Evolutionary conservation across 2,113 vertebrate species (phyloP).

Genomic region (Bos javanicus): DNA sequence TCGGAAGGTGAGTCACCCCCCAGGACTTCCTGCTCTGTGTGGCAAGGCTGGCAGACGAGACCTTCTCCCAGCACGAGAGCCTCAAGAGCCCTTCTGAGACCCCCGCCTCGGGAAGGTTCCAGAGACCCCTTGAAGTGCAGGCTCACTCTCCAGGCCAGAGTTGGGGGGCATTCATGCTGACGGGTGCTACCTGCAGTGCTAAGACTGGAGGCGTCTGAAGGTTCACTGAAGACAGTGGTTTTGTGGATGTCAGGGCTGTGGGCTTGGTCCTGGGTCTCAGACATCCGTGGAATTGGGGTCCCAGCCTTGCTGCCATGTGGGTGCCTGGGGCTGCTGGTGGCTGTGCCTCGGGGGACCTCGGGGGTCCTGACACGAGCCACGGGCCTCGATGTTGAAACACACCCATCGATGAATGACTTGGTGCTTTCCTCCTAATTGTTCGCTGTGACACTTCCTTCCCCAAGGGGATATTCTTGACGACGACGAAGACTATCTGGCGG

Average conservation of each 20-base stretch:
- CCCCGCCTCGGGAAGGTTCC: rapidly evolving
- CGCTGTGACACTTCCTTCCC: neutral
- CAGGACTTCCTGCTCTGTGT: rapidly evolving
- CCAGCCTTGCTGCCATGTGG: rapidly evolving
- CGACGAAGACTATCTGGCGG: conserved; percentile 82
- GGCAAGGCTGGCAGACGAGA: neutral
- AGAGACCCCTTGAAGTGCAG: rapidly evolving
- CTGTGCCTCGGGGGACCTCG: neutral
- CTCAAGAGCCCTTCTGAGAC: neutral
- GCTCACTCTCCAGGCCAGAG: rapidly evolving
- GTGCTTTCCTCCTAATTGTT: rapidly evolving
- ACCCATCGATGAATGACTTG: rapidly evolving
- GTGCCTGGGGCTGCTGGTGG: rapidly evolving
- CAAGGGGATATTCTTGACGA: conserved; percentile 85
- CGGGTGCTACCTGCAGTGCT: rapidly evolving
- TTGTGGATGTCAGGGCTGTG: neutral
- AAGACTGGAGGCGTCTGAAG: rapidly evolving
- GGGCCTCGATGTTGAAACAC: neutral
- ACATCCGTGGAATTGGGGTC: rapidly evolving
- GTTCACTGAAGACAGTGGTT: rapidly evolving
- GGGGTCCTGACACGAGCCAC: neutral
- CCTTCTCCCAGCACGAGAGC: rapidly evolving
- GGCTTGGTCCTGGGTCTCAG: neutral
- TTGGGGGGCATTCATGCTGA: rapidly evolving
- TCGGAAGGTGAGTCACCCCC: conserved; percentile 79